Evolutionary conservation across 2,888 invertebrate genomes (phyloP), one percentile per base, ranked within the genome.

Genomic region (Cryptophagus acutangulus): DNA sequence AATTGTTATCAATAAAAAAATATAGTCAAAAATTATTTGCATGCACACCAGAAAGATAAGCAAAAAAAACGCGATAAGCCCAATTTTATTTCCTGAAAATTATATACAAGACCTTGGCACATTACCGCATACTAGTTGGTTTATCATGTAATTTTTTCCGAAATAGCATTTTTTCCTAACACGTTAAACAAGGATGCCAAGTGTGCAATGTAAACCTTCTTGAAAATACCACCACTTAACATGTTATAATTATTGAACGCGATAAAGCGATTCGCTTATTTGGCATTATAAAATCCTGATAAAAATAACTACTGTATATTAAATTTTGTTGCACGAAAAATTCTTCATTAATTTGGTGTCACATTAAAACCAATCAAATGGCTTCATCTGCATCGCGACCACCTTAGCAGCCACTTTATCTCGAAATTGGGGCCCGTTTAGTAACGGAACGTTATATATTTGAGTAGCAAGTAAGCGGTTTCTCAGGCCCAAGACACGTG

Each of bases 311-410:
- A n/a, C n/a, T n/a, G n/a, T n/a, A n/a, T 8, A 20, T 20, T 20
- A 8, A 20, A 20, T 20, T 20, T 20, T 20, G 24, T 20, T 20
- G 24, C n/a, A 20, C 24, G 24, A n/a, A n/a, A n/a, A n/a, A n/a
- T n/a, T n/a, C n/a, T n/a, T n/a, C n/a, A n/a, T 52, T 53, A 56
- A 52, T 45, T 55, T 55, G 54, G 51, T 54, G 55, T 57, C 58
- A 57, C 52, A 56, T 57, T 57, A 56, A 51, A 53, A 49, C 35
- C 41, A 48, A 40, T 48, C 48, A 49, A 49, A 45, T 36, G 41
- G 44, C 42, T 49, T 49, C 54, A 54, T 54, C 55, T 44, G 30
- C 18, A 25, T 36, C 26, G 26, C n/a, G 12, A 26, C n/a, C n/a
- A n/a, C n/a, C n/a, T n/a, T n/a, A n/a, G n/a, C n/a, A n/a, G n/a